phyloP scores from a whole-genome alignment of 1,140 invertebrate species.

The Aradophagus sp. region DNA sequence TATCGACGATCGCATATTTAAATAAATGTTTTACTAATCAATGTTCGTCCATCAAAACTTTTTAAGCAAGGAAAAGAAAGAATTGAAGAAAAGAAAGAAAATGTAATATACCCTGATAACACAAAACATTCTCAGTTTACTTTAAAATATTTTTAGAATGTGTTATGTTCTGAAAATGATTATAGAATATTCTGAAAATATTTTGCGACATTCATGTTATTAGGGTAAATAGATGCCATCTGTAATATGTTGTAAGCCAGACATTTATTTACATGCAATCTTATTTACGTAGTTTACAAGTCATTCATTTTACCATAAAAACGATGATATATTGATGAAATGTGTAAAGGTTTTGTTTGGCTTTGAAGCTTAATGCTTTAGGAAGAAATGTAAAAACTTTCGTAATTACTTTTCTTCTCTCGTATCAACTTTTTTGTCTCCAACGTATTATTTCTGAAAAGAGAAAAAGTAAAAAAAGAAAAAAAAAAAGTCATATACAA shows the following conservation, averaged over 20 bases:
- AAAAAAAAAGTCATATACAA: constrained; percentile 18
- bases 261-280: constrained; percentile 56
- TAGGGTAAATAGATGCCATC: constrained; percentile 62
- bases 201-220: too few species aligned
- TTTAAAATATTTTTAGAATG: too few species aligned
- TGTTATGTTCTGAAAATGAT: too few species aligned
- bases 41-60: too few species aligned
- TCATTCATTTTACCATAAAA: constrained; percentile 55
- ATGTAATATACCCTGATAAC: too few species aligned
- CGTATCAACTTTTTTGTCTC: constrained; percentile 45
- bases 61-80: too few species aligned
- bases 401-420: constrained; percentile 38
- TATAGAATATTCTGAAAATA: too few species aligned
- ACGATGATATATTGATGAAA: constrained; percentile 58
- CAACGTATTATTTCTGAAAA: constrained; percentile 48
- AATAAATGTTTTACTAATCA: constrained; percentile 28
- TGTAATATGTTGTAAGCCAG: constrained; percentile 61
- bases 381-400: constrained; percentile 26
- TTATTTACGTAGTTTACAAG: constrained; percentile 56
- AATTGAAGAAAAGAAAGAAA: too few species aligned
- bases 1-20: constrained; percentile 24
- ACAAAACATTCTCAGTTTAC: too few species aligned
- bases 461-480: too few species aligned
- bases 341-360: constrained; percentile 68
- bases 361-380: constrained; percentile 66